Evolutionary conservation across 2,888 invertebrate species (phyloP), one percentile per base, ranked within the genome.

Genomic region (Malthinus flaveolus): DNA sequence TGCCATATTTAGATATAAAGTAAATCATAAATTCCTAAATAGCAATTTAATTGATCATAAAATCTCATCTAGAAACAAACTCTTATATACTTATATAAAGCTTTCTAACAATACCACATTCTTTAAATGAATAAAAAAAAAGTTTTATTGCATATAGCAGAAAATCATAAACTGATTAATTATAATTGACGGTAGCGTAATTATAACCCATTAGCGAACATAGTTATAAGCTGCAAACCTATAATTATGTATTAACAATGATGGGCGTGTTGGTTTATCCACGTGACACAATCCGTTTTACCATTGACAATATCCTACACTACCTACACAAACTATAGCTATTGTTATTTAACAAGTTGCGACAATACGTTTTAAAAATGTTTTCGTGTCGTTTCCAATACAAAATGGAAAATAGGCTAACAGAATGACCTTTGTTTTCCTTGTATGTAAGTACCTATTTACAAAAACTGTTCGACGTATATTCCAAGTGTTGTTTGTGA

Each of bases 121-220:
- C 58, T 46, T 58, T 12, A 58, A 58, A 58, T 55, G 48, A 39
- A 15, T 37, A 50, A 50, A 37, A 47, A 53, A 58, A 58, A 52
- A 52, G 49, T 42, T 58, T 58, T 47, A 58, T 44, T 48, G 13
- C 23, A n/a, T 35, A 12, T 49, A 49, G 37, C 12, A 44, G 58
- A 59, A 61, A 62, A 59, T 54, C 49, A 56, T 56, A 56, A 33
- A 36, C 31, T 59, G 66, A 73, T 72, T 71, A 72, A 72, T 72
- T 72, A 71, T 72, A 72, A 71, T 69, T 71, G 72, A 72, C 75
- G 67, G 75, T 76, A 76, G 77, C 75, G 69, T 75, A 74, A 76
- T 76, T 76, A 75, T 70, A 68, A 67, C 68, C 73, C 69, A 74
- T 75, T 75, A 74, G 71, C 68, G 68, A 70, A 66, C 68, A 65